phyloP scores from a whole-genome alignment of 2,797 vertebrate species.

The Threskiornis aethiopicus region DNA sequence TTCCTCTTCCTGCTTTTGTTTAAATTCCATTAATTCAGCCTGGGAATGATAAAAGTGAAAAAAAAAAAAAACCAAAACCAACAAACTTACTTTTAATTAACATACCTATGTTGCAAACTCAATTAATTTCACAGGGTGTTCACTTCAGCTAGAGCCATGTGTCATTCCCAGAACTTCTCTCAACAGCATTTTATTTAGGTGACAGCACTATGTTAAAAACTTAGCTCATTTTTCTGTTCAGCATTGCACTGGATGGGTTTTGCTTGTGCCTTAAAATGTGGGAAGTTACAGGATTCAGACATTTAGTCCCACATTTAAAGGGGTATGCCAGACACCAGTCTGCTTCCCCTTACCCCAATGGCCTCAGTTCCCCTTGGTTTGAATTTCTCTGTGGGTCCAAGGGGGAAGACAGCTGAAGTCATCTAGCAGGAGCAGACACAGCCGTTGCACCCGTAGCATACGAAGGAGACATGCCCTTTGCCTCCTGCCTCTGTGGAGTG shows the following conservation, averaged over 20 bases:
- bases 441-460: accelerated
- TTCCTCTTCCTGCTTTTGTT: conserved; percentile 72
- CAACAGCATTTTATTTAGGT: not conserved
- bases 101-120: not conserved
- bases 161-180: conserved; percentile 9
- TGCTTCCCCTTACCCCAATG: not conserved
- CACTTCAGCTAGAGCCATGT: not conserved
- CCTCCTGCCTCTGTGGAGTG: not conserved
- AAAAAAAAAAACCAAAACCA: not conserved
- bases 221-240: not conserved
- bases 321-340: not conserved
- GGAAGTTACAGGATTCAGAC: not conserved
- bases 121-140: conserved; percentile 17
- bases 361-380: not conserved
- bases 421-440: not conserved
- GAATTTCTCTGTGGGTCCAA: not conserved
- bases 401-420: not conserved
- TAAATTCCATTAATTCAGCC: conserved; percentile 74
- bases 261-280: not conserved
- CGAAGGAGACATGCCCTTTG: accelerated
- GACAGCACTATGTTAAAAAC: not conserved
- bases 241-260: not conserved
- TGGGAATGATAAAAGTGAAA: conserved; percentile 61
- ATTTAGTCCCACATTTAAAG: not conserved
- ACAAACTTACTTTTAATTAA: conserved; percentile 42